These are phyloP conservation scores for Adrianichthys oophorus DNA, from an alignment of 2,797 vertebrate species.

Conservation along the genomic window DNA sequence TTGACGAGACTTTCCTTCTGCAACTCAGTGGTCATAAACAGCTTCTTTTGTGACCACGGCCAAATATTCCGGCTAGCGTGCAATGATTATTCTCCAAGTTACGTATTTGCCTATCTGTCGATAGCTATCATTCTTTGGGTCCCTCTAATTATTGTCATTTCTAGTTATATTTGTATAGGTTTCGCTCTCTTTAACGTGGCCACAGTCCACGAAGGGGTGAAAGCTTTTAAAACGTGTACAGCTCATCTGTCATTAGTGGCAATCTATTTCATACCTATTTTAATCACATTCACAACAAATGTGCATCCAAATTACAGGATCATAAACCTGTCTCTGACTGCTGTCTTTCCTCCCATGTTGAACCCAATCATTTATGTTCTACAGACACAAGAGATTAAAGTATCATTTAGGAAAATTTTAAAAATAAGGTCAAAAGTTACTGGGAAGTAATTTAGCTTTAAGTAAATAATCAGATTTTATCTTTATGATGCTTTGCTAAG, in stretches of 20 bases:
- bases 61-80: slow-evolving; percentile 55
- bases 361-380: slow-evolving; percentile 69
- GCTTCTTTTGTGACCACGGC: slow-evolving; percentile 69
- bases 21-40: slow-evolving; percentile 51
- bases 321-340: slow-evolving; percentile 52
- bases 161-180: slow-evolving; percentile 56
- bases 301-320: slow-evolving; percentile 55
- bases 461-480: no score
- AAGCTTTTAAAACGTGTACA: slow-evolving; percentile 69
- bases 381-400: slow-evolving; percentile 63
- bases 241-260: slow-evolving; percentile 64
- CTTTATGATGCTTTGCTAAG: no score
- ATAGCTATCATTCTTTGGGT: slow-evolving; percentile 49
- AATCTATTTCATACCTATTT: slow-evolving; percentile 65
- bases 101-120: slow-evolving; percentile 6
- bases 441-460: no score
- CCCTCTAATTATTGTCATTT: slow-evolving; percentile 58
- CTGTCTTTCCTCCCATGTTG: slow-evolving; percentile 53
- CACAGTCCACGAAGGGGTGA: slow-evolving; percentile 36
- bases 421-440: background rate
- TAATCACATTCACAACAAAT: slow-evolving; percentile 44
- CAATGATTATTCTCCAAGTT: slow-evolving; percentile 44
- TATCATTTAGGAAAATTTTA: slow-evolving; percentile 38
- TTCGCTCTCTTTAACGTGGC: slow-evolving; percentile 53
- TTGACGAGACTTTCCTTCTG: slow-evolving; percentile 66